Percentiles rank a stretch among this genome's conserved stretches.
Evolutionary conservation across 2,113 vertebrate genomes (phyloP).

Genomic region (Thamnophis sirtalis): DNA sequence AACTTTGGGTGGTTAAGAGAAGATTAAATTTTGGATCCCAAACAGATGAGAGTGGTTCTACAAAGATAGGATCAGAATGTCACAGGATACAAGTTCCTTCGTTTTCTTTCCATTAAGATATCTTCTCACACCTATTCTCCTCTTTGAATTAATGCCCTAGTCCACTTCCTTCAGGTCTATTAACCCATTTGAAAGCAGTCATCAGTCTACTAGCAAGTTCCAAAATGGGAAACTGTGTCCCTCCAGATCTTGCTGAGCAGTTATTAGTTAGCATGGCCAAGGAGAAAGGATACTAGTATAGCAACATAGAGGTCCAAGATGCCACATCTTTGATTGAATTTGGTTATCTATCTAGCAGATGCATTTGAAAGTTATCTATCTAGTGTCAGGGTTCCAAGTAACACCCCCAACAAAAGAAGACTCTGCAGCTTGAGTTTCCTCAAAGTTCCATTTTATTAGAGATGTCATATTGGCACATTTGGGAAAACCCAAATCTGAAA

Average conservation of each 20-base stretch:
- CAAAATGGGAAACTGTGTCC: neutral
- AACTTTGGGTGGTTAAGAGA: neutral
- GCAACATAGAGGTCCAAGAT: neutral
- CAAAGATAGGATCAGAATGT: neutral
- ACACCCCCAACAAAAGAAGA: too few species aligned
- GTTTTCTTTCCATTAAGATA: neutral
- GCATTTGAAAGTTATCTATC: neutral
- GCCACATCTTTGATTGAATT: neutral
- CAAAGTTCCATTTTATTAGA: too few species aligned
- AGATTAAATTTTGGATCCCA: neutral
- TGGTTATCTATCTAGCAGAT: neutral
- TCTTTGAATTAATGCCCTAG: neutral
- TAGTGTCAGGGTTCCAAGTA: too few species aligned
- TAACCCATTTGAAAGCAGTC: neutral
- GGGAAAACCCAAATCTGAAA: too few species aligned
- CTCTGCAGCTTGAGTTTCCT: too few species aligned
- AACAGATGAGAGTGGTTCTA: neutral
- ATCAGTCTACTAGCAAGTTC: neutral
- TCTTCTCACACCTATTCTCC: neutral
- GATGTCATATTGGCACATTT: too few species aligned
- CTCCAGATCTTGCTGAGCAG: neutral
- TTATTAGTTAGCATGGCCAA: neutral
- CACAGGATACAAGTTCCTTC: neutral
- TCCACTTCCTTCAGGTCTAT: neutral
- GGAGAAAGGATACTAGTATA: neutral